Evolutionary conservation across 2,888 invertebrate species (phyloP).

Genomic region (Lucinisca nassula): DNA sequence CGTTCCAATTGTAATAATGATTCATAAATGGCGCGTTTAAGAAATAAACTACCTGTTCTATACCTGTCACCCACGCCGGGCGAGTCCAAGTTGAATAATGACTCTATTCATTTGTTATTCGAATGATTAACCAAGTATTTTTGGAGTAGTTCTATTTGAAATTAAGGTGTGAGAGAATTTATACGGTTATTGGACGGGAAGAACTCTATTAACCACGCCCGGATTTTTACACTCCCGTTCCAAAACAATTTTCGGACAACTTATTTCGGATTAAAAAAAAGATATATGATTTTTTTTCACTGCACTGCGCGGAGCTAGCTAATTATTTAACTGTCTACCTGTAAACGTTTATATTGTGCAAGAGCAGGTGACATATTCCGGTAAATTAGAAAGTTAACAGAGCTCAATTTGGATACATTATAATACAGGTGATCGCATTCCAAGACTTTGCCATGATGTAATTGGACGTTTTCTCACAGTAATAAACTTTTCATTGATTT

Average conservation of each 20-base stretch:
- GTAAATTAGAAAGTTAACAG: not conserved
- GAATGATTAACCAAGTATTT: constrained; percentile 13
- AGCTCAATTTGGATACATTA: no score
- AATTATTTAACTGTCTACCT: not conserved
- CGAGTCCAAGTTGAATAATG: not conserved
- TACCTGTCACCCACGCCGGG: not conserved
- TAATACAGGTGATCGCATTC: no score
- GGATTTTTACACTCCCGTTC: not conserved
- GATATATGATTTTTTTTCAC: no score
- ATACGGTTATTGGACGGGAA: not conserved
- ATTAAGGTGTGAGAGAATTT: not conserved
- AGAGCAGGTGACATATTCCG: not conserved
- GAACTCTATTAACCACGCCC: not conserved
- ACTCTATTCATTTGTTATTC: constrained; percentile 7
- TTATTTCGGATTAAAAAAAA: not conserved
- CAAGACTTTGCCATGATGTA: no score
- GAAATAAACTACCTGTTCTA: not conserved
- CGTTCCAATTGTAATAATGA: not conserved
- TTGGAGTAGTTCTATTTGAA: not conserved
- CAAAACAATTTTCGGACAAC: not conserved
- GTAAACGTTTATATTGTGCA: not conserved
- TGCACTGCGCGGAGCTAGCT: no score
- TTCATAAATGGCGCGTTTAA: not conserved
- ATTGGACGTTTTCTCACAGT: no score
- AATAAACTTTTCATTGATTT: no score